A percentile compares a stretch with the other conserved stretches of the same genome.
Evolutionary conservation across 2,113 vertebrate genomes (phyloP).

Genomic region (Carassius gibelio): DNA sequence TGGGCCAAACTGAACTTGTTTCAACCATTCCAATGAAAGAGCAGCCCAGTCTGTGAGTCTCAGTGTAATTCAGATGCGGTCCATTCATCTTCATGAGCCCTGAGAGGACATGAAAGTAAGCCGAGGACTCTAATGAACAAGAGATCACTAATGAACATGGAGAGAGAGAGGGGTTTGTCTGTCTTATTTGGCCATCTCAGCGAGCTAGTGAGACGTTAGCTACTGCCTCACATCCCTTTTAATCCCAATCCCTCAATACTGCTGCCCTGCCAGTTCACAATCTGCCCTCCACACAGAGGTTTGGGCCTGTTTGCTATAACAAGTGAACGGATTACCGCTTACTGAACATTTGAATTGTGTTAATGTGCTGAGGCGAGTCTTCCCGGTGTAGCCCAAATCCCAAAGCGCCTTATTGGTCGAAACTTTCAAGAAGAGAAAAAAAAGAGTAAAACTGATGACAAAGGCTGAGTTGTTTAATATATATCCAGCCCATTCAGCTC

Average conservation of each 20-base stretch:
- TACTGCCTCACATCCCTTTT: conserved; percentile 11
- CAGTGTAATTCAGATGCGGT: conserved; percentile 26
- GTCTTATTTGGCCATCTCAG: conserved; percentile 40
- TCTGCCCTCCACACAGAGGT: conserved; percentile 10
- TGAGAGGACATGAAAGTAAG: conserved; percentile 24
- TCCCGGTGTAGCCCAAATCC: conserved; percentile 1
- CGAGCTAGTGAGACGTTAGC: conserved; percentile 17
- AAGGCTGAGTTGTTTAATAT: conserved; percentile 13
- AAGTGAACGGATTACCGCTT: conserved; percentile 24
- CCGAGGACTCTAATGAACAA: conserved; percentile 20
- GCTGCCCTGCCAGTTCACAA: conserved; percentile 4
- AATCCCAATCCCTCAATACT: conserved; percentile 22
- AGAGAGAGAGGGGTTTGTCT: conserved; percentile 17
- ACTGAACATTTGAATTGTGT: conserved; percentile 35
- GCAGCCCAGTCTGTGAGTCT: conserved; percentile 21
- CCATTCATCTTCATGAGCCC: conserved; percentile 29
- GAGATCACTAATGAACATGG: conserved; percentile 32
- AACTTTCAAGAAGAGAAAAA: neutral
- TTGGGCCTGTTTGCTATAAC: conserved; percentile 4
- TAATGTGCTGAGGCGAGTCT: conserved; percentile 5
- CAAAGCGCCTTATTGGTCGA: conserved; percentile 18
- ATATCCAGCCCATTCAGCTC: conserved; percentile 20
- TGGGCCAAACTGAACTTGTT: conserved; percentile 26
- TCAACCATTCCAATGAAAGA: conserved; percentile 22
- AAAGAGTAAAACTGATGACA: conserved; percentile 18